Evolutionary conservation across 92 coral and sea anemone species (phyloP).

Genomic region (Bergia puertoricense): DNA sequence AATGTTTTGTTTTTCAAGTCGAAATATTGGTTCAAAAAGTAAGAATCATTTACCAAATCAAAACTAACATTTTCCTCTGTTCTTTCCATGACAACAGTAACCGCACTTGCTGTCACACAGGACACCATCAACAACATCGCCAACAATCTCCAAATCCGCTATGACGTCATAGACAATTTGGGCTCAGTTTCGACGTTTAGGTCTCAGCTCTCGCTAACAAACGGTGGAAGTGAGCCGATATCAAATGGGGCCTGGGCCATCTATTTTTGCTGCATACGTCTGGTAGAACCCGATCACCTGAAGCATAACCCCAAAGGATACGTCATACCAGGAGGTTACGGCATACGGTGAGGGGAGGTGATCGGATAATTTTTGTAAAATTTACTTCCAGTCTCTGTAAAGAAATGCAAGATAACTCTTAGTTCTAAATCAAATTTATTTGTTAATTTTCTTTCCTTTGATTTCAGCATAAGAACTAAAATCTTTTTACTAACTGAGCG

Average conservation of each 20-base stretch:
- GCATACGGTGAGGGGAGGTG: constrained; percentile 49
- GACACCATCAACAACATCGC: constrained; percentile 74
- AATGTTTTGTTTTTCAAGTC: not conserved
- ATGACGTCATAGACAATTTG: constrained; percentile 79
- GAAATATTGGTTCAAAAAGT: not conserved
- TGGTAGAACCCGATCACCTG: constrained; percentile 77
- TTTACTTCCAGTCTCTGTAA: too few species aligned
- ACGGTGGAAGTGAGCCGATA: constrained; percentile 65
- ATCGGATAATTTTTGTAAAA: too few species aligned
- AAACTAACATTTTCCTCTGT: not conserved
- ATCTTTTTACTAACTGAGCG: too few species aligned
- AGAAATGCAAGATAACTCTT: too few species aligned
- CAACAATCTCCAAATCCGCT: constrained; percentile 62
- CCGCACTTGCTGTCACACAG: constrained; percentile 45
- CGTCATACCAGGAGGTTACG: constrained; percentile 75
- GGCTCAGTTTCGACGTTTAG: constrained; percentile 34
- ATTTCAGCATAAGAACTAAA: too few species aligned
- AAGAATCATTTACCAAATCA: not conserved
- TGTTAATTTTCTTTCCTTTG: too few species aligned
- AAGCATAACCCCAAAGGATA: constrained; percentile 72
- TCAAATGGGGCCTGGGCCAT: constrained; percentile 80
- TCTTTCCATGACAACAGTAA: not conserved
- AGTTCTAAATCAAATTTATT: too few species aligned
- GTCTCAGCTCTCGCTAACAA: constrained; percentile 70
- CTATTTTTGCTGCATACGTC: constrained; percentile 82